Percentiles rank a stretch among this genome's conserved stretches.
These are phyloP conservation scores for Oscheius myriophilus DNA, from an alignment of 2,888 invertebrate species.

Conservation along the genomic window DNA sequence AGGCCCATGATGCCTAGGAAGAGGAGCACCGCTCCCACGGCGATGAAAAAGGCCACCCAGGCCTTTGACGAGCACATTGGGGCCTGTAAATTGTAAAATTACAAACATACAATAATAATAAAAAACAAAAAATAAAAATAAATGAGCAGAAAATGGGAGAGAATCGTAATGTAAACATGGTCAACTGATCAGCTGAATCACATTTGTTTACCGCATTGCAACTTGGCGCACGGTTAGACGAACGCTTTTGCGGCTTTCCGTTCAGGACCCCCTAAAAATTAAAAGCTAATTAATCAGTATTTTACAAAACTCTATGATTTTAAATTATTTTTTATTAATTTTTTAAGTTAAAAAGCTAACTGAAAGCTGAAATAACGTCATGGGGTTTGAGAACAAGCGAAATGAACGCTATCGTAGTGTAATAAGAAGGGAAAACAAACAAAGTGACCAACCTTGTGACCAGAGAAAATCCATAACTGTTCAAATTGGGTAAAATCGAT, in stretches of 20 bases:
- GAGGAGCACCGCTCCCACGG: conserved; percentile 25
- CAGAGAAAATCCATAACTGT: neutral
- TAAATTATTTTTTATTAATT: too few species aligned
- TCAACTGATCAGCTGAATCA: neutral
- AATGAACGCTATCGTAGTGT: neutral
- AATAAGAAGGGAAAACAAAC: neutral
- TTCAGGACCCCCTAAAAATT: too few species aligned
- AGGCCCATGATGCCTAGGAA: conserved; percentile 33
- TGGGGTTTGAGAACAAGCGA: neutral
- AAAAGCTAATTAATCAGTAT: too few species aligned
- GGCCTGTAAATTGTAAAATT: neutral
- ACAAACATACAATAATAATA: neutral
- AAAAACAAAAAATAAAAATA: neutral
- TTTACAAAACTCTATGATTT: too few species aligned
- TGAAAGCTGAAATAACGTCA: too few species aligned
- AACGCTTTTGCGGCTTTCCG: too few species aligned
- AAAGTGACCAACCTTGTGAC: neutral
- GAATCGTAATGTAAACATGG: neutral
- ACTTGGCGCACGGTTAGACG: too few species aligned
- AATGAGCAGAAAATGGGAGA: neutral
- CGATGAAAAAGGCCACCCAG: conserved; percentile 4
- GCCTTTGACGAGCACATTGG: conserved; percentile 1
- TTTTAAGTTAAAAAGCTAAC: too few species aligned
- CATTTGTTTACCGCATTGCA: too few species aligned
- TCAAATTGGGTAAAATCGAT: neutral